Conservation (phyloP, 2,888 invertebrate species). For the Drosophila testacea region DNA sequence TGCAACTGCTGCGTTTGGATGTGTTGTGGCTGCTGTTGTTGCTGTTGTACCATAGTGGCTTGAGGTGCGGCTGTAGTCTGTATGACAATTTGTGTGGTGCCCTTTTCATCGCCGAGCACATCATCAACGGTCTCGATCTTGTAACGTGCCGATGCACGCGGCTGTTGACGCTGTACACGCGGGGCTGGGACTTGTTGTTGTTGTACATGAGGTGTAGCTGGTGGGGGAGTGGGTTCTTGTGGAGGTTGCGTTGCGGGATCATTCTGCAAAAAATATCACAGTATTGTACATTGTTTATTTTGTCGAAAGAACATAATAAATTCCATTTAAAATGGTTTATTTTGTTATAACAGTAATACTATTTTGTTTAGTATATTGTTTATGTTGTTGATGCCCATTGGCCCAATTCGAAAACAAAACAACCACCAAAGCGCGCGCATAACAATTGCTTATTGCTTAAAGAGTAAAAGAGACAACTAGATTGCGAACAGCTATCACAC, state of each 20-base stretch:
- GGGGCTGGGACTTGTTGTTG: conserved; percentile 83
- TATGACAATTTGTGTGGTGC: conserved; percentile 86
- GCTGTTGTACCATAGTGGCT: conserved; percentile 79
- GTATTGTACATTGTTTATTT: conserved; percentile 4
- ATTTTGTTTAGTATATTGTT: too few species aligned
- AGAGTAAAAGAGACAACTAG: conserved; percentile 48
- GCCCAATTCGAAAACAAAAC: conserved; percentile 43
- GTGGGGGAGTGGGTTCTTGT: conserved; percentile 88
- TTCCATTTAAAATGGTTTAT: too few species aligned
- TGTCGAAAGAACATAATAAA: background rate
- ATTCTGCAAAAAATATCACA: conserved; percentile 85
- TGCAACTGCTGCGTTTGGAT: conserved; percentile 73
- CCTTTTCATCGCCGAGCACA: conserved; percentile 87
- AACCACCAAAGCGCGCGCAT: conserved; percentile 57
- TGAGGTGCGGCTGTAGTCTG: conserved; percentile 85
- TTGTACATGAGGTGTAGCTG: conserved; percentile 83
- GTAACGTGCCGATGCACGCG: conserved; percentile 85
- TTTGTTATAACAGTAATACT: too few species aligned
- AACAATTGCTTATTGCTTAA: background rate
- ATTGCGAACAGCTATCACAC: background rate
- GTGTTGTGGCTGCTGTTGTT: conserved; percentile 69
- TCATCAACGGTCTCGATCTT: conserved; percentile 88
- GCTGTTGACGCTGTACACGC: conserved; percentile 82
- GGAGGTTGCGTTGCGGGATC: conserved; percentile 89
- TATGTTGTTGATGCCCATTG: background rate